Evolutionary conservation across 1,140 invertebrate species (phyloP).

Genomic region (Tetramorium alpestre): DNA sequence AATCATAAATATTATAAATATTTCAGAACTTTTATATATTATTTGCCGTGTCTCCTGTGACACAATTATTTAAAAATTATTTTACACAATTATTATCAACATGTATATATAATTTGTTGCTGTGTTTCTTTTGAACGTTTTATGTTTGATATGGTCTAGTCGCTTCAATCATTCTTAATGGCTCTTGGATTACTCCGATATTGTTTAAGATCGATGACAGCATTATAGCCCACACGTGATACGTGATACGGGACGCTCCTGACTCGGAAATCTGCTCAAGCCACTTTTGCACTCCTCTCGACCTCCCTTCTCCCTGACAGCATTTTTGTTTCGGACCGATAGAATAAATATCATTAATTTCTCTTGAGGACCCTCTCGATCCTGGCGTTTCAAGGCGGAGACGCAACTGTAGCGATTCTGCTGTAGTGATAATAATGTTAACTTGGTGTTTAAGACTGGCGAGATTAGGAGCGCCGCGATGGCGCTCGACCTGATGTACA

Average conservation of each 20-base stretch:
- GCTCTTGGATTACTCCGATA: not conserved
- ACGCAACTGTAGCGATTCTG: slow-evolving; percentile 65
- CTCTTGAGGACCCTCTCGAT: slow-evolving; percentile 51
- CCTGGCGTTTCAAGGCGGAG: slow-evolving; percentile 42
- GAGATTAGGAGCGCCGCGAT: slow-evolving; percentile 55
- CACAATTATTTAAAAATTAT: not conserved
- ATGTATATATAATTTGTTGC: not conserved
- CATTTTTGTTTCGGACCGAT: slow-evolving; percentile 47
- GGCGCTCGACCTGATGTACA: slow-evolving; percentile 68
- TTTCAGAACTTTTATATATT: slow-evolving; percentile 11
- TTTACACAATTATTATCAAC: not conserved
- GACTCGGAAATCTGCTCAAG: slow-evolving; percentile 49
- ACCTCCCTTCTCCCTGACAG: not conserved
- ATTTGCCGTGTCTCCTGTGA: not conserved
- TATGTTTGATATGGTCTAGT: not conserved
- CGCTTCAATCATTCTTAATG: not conserved
- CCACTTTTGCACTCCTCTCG: not conserved
- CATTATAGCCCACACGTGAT: not conserved
- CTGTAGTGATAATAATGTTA: slow-evolving; percentile 74
- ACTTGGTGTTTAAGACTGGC: slow-evolving; percentile 73
- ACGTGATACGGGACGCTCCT: not conserved
- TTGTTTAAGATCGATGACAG: not conserved
- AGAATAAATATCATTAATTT: slow-evolving; percentile 25
- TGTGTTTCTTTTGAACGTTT: not conserved
- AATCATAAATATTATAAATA: slow-evolving; percentile 17